A percentile compares a stretch with the other conserved stretches of the same genome.
Conservation (phyloP, 2,888 invertebrate genomes). For the Ischnus inquisitorius region DNA sequence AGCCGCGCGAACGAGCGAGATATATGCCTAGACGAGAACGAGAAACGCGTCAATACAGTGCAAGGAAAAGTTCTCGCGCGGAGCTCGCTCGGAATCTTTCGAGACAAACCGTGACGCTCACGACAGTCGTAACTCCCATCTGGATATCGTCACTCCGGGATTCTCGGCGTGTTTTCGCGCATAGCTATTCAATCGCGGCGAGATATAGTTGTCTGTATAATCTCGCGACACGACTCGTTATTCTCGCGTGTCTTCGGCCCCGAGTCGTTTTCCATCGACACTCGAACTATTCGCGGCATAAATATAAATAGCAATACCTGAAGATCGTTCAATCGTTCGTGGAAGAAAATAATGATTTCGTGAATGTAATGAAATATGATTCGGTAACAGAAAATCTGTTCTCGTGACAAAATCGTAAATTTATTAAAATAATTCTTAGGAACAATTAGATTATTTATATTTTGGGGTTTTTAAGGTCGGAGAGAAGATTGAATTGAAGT, state of each 20-base stretch:
- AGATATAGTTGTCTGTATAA: constrained; percentile 18
- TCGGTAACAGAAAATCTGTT: too few species aligned
- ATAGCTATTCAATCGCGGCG: not conserved
- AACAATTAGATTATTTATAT: too few species aligned
- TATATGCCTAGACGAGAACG: not conserved
- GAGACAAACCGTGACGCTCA: constrained; percentile 30
- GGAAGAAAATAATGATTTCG: constrained; percentile 3
- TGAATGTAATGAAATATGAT: too few species aligned
- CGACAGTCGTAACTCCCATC: constrained; percentile 53
- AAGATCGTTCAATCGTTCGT: constrained; percentile 72
- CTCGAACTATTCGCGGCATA: constrained; percentile 46
- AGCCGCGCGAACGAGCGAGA: not conserved
- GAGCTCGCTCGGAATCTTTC: constrained; percentile 54
- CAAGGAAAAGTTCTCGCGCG: constrained; percentile 23
- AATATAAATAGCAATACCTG: constrained; percentile 63
- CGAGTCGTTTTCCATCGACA: constrained; percentile 45
- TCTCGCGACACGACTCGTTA: constrained; percentile 10
- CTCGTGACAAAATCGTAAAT: too few species aligned
- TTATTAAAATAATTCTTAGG: too few species aligned
- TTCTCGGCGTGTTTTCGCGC: constrained; percentile 27
- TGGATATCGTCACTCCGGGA: constrained; percentile 61
- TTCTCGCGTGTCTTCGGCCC: constrained; percentile 41
- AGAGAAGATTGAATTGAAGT: too few species aligned
- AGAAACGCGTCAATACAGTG: constrained; percentile 16
- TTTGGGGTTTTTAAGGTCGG: too few species aligned